Evolutionary conservation across 2,888 invertebrate genomes (phyloP).

Genomic region (Harpalus rufipes): DNA sequence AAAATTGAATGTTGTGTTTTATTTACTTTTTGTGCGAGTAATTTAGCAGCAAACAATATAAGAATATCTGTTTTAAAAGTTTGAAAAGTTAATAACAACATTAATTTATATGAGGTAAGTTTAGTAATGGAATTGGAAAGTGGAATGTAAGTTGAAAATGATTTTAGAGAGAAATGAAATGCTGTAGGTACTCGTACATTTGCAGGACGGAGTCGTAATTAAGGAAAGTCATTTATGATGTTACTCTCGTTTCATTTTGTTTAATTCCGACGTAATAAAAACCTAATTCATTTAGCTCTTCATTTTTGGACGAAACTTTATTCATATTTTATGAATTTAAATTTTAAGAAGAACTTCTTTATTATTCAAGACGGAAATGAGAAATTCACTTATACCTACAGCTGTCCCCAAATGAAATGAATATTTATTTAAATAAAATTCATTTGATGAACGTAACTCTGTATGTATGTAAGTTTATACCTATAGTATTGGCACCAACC

Average conservation of each 20-base stretch:
- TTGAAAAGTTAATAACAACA: slow-evolving; percentile 65
- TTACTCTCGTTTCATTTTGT: slow-evolving; percentile 23
- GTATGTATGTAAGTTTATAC: neutral
- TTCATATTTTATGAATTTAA: slow-evolving; percentile 33
- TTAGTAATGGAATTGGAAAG: slow-evolving; percentile 47
- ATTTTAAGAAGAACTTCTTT: slow-evolving; percentile 10
- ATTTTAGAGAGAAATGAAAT: slow-evolving; percentile 46
- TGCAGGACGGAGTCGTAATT: slow-evolving; percentile 17
- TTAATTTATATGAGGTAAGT: slow-evolving; percentile 62
- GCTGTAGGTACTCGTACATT: neutral
- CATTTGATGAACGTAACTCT: neutral
- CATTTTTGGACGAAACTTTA: slow-evolving; percentile 9
- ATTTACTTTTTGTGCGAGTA: slow-evolving; percentile 46
- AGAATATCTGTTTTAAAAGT: slow-evolving; percentile 67
- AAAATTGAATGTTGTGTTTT: neutral
- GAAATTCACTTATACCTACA: neutral
- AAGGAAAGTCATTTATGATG: slow-evolving; percentile 32
- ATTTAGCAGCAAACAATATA: slow-evolving; percentile 64
- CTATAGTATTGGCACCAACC: no score
- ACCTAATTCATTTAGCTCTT: slow-evolving; percentile 30
- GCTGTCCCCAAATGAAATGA: neutral
- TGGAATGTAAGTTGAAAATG: slow-evolving; percentile 58
- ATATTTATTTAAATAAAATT: no score
- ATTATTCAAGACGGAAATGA: neutral
- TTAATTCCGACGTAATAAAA: slow-evolving; percentile 40